Percentiles rank a stretch among this genome's conserved stretches.
These are phyloP conservation scores for Proctacanthus coquilletti DNA, from an alignment of 1,140 invertebrate genomes.

Conservation along the genomic window DNA sequence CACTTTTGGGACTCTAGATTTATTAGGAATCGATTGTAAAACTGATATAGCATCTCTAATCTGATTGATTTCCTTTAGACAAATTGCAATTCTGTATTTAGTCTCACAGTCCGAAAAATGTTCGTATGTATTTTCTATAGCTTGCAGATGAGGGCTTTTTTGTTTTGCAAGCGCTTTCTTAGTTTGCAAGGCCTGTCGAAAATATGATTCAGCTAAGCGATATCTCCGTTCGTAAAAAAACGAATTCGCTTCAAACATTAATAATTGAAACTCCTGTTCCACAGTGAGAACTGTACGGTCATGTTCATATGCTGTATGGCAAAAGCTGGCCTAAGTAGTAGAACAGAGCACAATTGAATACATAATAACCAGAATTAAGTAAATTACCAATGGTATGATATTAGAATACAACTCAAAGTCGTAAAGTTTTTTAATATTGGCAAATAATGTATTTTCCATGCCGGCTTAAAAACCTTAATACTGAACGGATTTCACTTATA, in stretches of 20 bases:
- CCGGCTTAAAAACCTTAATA: no score
- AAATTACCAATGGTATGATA: conserved; percentile 17
- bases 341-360: background rate
- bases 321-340: conserved; percentile 15
- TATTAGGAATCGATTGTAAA: conserved; percentile 50
- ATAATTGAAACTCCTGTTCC: conserved; percentile 22
- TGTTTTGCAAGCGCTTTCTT: conserved; percentile 14
- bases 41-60: conserved; percentile 43
- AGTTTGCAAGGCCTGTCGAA: conserved; percentile 13
- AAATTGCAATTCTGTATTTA: conserved; percentile 53
- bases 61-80: conserved; percentile 47
- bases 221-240: conserved; percentile 15
- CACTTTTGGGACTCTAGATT: conserved; percentile 48
- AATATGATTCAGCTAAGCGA: conserved; percentile 11
- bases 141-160: conserved; percentile 14
- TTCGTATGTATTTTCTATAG: conserved; percentile 21
- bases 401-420: conserved; percentile 21
- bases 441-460: conserved; percentile 22
- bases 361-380: background rate
- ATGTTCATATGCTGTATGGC: conserved; percentile 17
- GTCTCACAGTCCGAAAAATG: conserved; percentile 44
- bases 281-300: conserved; percentile 18
- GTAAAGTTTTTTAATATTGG: conserved; percentile 22
- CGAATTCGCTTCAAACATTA: conserved; percentile 15
- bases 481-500: no score